A percentile compares a stretch with the other conserved stretches of the same genome.
These are phyloP conservation scores for Rhinichthys osculus DNA, from an alignment of 2,797 vertebrate species.

Conservation along the genomic window DNA sequence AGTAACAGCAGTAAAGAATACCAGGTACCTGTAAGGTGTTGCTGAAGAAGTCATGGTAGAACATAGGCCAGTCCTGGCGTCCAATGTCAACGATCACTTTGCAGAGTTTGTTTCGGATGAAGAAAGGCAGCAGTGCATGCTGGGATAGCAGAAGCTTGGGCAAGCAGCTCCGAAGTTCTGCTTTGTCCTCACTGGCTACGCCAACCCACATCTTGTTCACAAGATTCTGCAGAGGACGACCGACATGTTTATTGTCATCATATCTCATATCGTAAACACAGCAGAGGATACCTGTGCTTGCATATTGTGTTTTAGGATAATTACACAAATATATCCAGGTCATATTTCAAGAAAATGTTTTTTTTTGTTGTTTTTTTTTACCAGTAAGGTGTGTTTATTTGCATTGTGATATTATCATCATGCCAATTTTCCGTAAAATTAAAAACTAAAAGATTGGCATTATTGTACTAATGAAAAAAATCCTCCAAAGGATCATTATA, in stretches of 20 bases:
- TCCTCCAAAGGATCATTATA: too few relatives aligned
- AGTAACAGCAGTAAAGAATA: neutral
- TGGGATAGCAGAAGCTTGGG: conserved; percentile 95
- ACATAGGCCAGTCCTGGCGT: conserved; percentile 99
- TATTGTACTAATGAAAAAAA: neutral
- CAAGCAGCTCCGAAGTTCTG: conserved; percentile 95
- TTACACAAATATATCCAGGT: neutral
- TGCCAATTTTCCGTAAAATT: neutral
- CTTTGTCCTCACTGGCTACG: conserved; percentile 94
- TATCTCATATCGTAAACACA: neutral
- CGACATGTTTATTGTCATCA: neutral
- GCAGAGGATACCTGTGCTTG: neutral
- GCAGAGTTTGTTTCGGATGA: conserved; percentile 97
- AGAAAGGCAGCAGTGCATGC: conserved; percentile 95
- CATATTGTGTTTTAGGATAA: neutral
- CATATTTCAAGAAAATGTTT: neutral
- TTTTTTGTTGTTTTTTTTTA: too few relatives aligned
- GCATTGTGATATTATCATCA: neutral
- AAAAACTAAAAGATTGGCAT: neutral
- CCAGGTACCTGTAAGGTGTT: conserved; percentile 92
- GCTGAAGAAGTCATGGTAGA: conserved; percentile 98
- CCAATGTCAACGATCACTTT: conserved; percentile 99
- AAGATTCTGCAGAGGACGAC: conserved; percentile 82
- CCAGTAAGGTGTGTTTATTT: neutral
- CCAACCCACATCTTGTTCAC: conserved; percentile 99